Conservation (phyloP, 1,140 invertebrate species). For the Bombus sylvicola region DNA sequence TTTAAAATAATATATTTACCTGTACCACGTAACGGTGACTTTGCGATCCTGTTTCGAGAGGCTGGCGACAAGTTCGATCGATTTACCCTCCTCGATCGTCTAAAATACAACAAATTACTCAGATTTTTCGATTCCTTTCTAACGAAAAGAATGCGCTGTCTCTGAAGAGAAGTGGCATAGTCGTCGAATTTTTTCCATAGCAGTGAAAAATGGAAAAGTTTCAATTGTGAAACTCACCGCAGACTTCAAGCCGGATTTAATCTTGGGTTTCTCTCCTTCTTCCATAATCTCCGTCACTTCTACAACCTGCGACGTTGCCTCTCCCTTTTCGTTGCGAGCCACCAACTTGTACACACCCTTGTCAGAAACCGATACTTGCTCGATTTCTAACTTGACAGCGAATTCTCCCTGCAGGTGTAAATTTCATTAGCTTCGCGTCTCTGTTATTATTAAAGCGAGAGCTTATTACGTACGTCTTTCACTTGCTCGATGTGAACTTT, state of each 20-base stretch:
- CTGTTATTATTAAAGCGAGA: not conserved
- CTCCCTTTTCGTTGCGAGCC: conserved; percentile 96
- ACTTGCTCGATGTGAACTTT: conserved; percentile 90
- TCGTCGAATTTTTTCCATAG: not conserved
- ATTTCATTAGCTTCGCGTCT: not conserved
- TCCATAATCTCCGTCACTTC: conserved; percentile 92
- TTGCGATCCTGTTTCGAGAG: conserved; percentile 89
- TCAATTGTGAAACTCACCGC: conserved; percentile 84
- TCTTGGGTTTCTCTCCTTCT: conserved; percentile 86
- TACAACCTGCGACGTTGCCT: conserved; percentile 94
- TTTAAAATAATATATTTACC: conserved; percentile 80
- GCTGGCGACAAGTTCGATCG: conserved; percentile 89
- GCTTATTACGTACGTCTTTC: conserved; percentile 85
- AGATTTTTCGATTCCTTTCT: not conserved
- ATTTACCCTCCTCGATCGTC: conserved; percentile 89
- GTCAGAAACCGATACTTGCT: conserved; percentile 89
- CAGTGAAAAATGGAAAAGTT: not conserved
- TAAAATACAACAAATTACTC: conserved; percentile 74
- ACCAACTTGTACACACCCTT: conserved; percentile 95
- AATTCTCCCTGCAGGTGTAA: conserved; percentile 88
- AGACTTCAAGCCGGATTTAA: conserved; percentile 89
- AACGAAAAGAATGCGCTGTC: not conserved
- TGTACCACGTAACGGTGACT: conserved; percentile 93
- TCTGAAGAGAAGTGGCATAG: no score
- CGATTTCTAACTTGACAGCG: conserved; percentile 93